Evolutionary conservation across 1,140 invertebrate genomes (phyloP).

Genomic region (Propsilocerus akamusi): DNA sequence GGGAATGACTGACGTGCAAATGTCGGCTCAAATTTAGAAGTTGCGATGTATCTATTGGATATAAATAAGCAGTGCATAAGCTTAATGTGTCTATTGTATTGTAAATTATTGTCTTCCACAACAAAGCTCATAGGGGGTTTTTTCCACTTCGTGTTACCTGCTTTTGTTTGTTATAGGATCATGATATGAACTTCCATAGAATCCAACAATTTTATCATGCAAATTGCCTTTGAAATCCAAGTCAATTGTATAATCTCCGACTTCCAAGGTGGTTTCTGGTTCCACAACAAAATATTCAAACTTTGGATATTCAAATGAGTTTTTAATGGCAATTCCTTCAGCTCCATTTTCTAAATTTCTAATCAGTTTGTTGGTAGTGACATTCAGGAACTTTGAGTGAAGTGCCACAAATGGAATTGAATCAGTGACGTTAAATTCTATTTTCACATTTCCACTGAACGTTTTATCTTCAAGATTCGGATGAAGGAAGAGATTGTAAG

Average conservation of each 20-base stretch:
- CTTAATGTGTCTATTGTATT: slow-evolving; percentile 6
- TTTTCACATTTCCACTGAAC: slow-evolving; percentile 52
- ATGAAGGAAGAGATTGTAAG: slow-evolving; percentile 55
- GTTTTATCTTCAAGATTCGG: slow-evolving; percentile 49
- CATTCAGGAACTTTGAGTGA: slow-evolving; percentile 37
- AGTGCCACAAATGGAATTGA: slow-evolving; percentile 42
- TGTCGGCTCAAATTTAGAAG: slow-evolving; percentile 85
- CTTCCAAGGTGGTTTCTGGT: slow-evolving; percentile 26
- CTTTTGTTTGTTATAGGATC: slow-evolving; percentile 31
- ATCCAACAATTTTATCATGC: slow-evolving; percentile 46
- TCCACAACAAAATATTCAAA: slow-evolving; percentile 49
- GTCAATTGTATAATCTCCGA: slow-evolving; percentile 38
- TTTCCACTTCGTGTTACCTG: slow-evolving; percentile 27
- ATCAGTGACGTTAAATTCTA: slow-evolving; percentile 38
- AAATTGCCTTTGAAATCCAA: slow-evolving; percentile 51
- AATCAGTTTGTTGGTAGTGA: slow-evolving; percentile 12
- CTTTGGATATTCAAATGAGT: slow-evolving; percentile 28
- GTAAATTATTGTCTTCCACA: background rate
- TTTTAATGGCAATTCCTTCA: slow-evolving; percentile 14
- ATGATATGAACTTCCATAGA: slow-evolving; percentile 59
- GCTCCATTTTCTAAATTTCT: slow-evolving; percentile 6
- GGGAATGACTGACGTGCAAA: slow-evolving; percentile 84
- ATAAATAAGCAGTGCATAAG: background rate
- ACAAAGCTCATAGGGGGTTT: slow-evolving; percentile 4
- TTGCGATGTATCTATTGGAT: slow-evolving; percentile 49